Evolutionary conservation across 2,797 vertebrate species (phyloP), one percentile per base, ranked within the genome.

Genomic region (Enoplosus armatus): DNA sequence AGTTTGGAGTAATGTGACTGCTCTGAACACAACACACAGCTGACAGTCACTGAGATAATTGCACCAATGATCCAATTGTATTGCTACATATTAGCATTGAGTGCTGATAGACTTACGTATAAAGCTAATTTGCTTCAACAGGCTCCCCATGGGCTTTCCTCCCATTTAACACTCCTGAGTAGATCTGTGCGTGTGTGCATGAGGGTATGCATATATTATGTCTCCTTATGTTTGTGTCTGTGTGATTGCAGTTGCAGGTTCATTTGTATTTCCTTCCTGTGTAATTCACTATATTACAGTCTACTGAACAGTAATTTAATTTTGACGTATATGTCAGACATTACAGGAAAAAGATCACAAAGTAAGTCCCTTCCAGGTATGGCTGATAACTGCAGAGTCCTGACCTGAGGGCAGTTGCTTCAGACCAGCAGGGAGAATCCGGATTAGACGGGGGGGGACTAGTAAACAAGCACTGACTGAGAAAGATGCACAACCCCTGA

Each of bases 111-210:
- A 85, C 85, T 87, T 89, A 45, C 31, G 45, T 60, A 82, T 83
- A 59, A 81, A 82, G 89, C 78, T 90, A 93, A 93, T 94, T 92
- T 89, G 80, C 83, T 79, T 51, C 61, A 92, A 54, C 85, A 75
- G 85, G 65, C 88, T 91, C 89, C 90, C 90, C 5, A 41, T 65
- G 70, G 92, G 80, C 77, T 74, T 86, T 47, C 48, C 48, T 82
- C 55, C 76, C 75, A 78, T 90, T 93, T 80, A 92, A 83, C 75
- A 74, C 79, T 77, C 79, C 67, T 48, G 63, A 51, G 56, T 60
- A 70, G 70, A 56, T 6, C 10, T 62, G 61, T 50, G 33, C 29
- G 10, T 50, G 18, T 20, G 7, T 71, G 54, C 50, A 41, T 31
- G 39, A 50, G 20, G 8, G 33, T 20, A 5, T 26, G 64, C 67